Evolutionary conservation across 2,888 invertebrate species (phyloP).

Genomic region (Pelosia muscerda): DNA sequence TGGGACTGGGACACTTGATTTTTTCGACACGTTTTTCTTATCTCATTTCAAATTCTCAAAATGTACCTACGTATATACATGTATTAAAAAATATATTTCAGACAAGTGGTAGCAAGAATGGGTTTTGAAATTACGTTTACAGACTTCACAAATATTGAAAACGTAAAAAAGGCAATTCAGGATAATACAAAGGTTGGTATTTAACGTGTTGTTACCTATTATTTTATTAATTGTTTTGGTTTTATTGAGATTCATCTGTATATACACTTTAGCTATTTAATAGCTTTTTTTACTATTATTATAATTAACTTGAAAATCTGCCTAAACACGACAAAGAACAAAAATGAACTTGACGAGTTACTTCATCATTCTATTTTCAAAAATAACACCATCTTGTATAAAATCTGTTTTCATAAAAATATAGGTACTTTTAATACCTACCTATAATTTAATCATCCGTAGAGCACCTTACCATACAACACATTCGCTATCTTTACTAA

Average conservation of each 20-base stretch:
- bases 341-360: not conserved
- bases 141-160: conserved; percentile 90
- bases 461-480: not conserved
- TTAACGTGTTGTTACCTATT: not conserved
- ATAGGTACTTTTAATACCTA: too few relatives aligned
- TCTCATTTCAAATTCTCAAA: too few relatives aligned
- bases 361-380: not conserved
- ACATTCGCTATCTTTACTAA: not conserved
- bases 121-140: conserved; percentile 92
- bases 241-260: not conserved
- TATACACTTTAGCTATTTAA: not conserved
- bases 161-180: conserved; percentile 90
- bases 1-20: too few relatives aligned
- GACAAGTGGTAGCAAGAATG: conserved; percentile 87
- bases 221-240: not conserved
- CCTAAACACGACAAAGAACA: not conserved
- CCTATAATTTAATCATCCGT: not conserved
- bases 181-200: conserved; percentile 93
- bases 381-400: not conserved
- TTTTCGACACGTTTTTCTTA: too few relatives aligned
- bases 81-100: conserved; percentile 78
- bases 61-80: too few relatives aligned
- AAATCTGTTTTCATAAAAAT: not conserved
- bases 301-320: not conserved
- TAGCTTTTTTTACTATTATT: too few relatives aligned